phyloP scores from a whole-genome alignment of 1,140 invertebrate species.

The Heliconius melpomene region DNA sequence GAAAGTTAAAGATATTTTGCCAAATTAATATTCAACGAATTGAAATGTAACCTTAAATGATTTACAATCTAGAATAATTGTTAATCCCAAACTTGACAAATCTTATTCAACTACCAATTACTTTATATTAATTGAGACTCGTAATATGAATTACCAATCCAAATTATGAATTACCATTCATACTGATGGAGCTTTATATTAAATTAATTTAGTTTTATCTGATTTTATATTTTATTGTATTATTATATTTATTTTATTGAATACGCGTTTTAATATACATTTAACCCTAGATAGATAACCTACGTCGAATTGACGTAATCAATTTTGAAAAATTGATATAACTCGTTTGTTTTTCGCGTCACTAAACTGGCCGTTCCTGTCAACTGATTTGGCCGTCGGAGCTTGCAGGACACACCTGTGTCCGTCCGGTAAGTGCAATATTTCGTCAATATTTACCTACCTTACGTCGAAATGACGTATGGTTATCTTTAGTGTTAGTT shows the following conservation, averaged over 20 bases:
- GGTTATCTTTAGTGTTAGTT: too few species aligned
- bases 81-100: slow-evolving; percentile 9
- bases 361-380: too few species aligned
- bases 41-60: background rate
- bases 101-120: slow-evolving; percentile 18
- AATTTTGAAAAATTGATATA: too few species aligned
- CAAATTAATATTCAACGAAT: background rate
- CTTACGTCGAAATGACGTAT: too few species aligned
- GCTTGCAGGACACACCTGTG: too few species aligned
- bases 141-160: slow-evolving; percentile 1
- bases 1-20: background rate
- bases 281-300: too few species aligned
- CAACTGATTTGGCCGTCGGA: too few species aligned
- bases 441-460: too few species aligned
- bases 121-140: background rate
- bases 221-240: background rate
- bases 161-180: background rate
- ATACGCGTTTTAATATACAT: too few species aligned
- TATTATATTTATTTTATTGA: background rate
- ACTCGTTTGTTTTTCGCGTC: too few species aligned
- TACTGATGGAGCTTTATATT: background rate
- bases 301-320: too few species aligned
- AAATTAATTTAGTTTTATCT: background rate
- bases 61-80: slow-evolving; percentile 20
- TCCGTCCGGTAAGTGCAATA: too few species aligned